Base-by-base conservation (phyloP, 2,888 invertebrate genomes). In the Thera britannica region DNA sequence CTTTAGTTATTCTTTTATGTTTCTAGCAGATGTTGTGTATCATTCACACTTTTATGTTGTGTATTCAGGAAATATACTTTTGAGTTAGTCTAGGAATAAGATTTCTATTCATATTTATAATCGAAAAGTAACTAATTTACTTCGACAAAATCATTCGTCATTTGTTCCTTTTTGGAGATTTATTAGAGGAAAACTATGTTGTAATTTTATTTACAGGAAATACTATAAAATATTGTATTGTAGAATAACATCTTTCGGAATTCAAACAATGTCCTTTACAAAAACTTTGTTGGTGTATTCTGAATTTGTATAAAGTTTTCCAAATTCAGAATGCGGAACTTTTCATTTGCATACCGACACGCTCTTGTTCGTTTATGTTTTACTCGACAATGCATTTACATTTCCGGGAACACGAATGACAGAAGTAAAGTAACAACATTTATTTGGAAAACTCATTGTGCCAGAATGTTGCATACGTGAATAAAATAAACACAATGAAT, bases 381-480 rank as follows among this genome's bases (percentile, higher is more conserved):
- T 38, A 49, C 59, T 36, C 59, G 36, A n/a, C 38, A 34, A 23
- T 52, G n/a, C 60, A 60, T 51, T 52, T 51, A 58, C 36, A 58
- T 52, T 52, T 52, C 52, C 52, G 52, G 51, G 3, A 9, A 8
- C 23, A 23, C 52, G 34, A 52, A 52, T 34, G n/a, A 52, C 34
- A 52, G 23, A 8, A 51, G 51, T 23, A 12, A 52, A 52, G 34
- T 52, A 52, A 52, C 52, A 34, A 52, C 34, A 52, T 9, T 34
- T 52, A 52, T 52, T 9, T 52, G 52, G 52, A 34, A 52, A 34
- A 34, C 12, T 34, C 2, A 8, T 34, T 52, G 52, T 52, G 34
- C 8, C 23, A 51, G 51, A 51, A 51, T 49, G 49, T 23, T 51
- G 51, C 51, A 12, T 51, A 23, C 23, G 51, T 51, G 12, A 34